These are phyloP conservation scores for Acestrorhynchus altus DNA, from an alignment of 2,797 vertebrate species.

Conservation along the genomic window DNA sequence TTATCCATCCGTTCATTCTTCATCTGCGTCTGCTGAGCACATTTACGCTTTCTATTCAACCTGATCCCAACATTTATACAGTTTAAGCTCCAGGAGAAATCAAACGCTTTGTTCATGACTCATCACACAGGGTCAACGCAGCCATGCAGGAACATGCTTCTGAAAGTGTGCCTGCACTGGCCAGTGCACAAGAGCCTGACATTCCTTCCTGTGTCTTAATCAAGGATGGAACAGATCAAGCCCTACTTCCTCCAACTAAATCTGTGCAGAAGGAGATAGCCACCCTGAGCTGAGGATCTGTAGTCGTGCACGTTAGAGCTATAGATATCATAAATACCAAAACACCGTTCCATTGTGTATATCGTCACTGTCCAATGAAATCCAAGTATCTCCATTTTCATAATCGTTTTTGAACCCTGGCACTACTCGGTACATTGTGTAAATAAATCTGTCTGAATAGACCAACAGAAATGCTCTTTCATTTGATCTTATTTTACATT, in stretches of 20 bases:
- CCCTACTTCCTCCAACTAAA: not conserved
- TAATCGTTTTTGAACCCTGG: too few species aligned
- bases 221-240: constrained; percentile 19
- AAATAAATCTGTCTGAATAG: too few species aligned
- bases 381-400: too few species aligned
- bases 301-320: not conserved
- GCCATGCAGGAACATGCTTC: not conserved
- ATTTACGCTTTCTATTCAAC: constrained; percentile 8
- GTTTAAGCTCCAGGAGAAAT: constrained; percentile 4
- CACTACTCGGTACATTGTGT: too few species aligned
- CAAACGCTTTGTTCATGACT: constrained; percentile 20
- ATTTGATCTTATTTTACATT: too few species aligned
- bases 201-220: constrained; percentile 14
- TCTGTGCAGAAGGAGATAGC: constrained; percentile 2
- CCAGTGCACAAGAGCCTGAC: not conserved
- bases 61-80: not conserved
- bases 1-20: constrained; percentile 1
- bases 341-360: not conserved
- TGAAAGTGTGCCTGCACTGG: constrained; percentile 1
- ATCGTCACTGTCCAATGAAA: too few species aligned
- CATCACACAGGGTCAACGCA: constrained; percentile 6
- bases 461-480: too few species aligned
- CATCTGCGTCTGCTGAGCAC: not conserved
- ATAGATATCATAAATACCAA: not conserved
- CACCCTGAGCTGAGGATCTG: not conserved